phyloP scores from a whole-genome alignment of 2,888 invertebrate species.

The Cynaeus angustus region DNA sequence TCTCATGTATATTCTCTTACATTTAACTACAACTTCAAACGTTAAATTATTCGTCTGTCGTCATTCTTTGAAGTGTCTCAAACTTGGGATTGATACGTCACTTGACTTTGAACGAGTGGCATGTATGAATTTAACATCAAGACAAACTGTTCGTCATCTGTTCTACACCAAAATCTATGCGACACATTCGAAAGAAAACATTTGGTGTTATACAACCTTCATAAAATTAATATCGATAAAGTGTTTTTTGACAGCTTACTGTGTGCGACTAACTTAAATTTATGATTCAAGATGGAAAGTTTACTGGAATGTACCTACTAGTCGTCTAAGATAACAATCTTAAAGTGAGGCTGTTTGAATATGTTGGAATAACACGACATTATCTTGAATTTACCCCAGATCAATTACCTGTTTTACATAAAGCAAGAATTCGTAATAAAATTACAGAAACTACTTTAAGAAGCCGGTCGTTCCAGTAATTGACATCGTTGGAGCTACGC shows the following conservation, averaged over 20 bases:
- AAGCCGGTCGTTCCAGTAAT: not conserved
- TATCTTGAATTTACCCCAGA: constrained; percentile 14
- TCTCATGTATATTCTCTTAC: not conserved
- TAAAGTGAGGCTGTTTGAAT: constrained; percentile 2
- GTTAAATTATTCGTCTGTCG: constrained; percentile 4
- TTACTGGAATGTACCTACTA: constrained; percentile 6
- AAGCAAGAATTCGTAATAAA: constrained; percentile 16
- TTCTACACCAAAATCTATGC: not conserved
- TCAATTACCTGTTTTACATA: constrained; percentile 23
- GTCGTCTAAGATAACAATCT: constrained; percentile 26
- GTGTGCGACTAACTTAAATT: constrained; percentile 12
- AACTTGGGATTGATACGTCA: constrained; percentile 7
- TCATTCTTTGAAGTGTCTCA: not conserved
- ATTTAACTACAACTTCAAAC: constrained; percentile 5
- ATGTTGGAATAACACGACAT: constrained; percentile 13
- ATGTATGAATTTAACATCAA: constrained; percentile 7
- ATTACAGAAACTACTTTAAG: constrained; percentile 4
- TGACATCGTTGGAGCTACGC: too few species aligned
- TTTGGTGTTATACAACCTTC: not conserved
- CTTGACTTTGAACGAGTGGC: constrained; percentile 12
- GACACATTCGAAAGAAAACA: not conserved
- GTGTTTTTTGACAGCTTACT: constrained; percentile 3
- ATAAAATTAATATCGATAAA: constrained; percentile 23
- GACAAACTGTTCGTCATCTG: too few species aligned
- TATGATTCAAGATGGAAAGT: constrained; percentile 9